Evolutionary conservation across 1,140 invertebrate species (phyloP).

Genomic region (Antheraea pernyi): DNA sequence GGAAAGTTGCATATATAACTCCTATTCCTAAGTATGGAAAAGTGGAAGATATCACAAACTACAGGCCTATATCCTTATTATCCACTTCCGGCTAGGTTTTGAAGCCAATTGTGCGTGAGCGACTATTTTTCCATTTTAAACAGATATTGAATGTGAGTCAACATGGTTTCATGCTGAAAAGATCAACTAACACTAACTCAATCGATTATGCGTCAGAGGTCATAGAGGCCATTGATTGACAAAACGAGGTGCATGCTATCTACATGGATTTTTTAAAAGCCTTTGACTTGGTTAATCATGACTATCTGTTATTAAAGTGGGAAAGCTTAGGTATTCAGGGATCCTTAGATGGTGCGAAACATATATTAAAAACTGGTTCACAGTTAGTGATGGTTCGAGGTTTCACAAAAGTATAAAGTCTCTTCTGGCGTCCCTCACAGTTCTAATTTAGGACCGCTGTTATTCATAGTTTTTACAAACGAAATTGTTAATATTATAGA

Average conservation of each 20-base stretch:
- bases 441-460: background rate
- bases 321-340: background rate
- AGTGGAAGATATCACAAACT: background rate
- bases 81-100: background rate
- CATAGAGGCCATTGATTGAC: background rate
- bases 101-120: background rate
- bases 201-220: no score
- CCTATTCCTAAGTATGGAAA: background rate
- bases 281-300: background rate
- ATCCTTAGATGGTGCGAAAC: conserved; percentile 4
- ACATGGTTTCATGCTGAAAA: no score
- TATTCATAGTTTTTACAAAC: background rate
- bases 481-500: background rate
- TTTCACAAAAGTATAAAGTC: background rate
- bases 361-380: background rate
- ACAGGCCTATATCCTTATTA: no score
- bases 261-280: background rate
- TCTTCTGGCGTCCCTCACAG: no score
- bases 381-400: background rate
- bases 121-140: background rate
- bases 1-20: background rate
- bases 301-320: background rate
- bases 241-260: background rate
- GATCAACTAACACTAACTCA: no score
- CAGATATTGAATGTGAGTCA: no score